A percentile compares a stretch with the other conserved stretches of the same genome.
Conservation (phyloP, 2,797 vertebrate genomes). For the Semaprochilodus insignis region DNA sequence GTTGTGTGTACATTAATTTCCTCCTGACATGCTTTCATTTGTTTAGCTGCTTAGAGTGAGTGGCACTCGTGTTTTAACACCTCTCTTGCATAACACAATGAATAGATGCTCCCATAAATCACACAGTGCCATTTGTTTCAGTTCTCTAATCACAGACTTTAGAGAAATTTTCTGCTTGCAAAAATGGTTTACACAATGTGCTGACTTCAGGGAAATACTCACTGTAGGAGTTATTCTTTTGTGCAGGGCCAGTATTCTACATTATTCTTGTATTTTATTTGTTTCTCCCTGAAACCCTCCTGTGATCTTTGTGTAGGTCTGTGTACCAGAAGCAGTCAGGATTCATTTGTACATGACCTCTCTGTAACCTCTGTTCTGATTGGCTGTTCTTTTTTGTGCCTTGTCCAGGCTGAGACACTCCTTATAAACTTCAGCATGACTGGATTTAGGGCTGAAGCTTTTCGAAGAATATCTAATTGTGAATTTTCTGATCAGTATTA, state of each 20-base stretch:
- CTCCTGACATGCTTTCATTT: slow-evolving; percentile 68
- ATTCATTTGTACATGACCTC: too few relatives aligned
- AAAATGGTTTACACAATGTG: not conserved
- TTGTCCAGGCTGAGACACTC: too few relatives aligned
- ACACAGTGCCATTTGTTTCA: slow-evolving; percentile 48
- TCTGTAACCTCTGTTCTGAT: too few relatives aligned
- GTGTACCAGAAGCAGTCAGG: too few relatives aligned
- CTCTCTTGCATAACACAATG: slow-evolving; percentile 63
- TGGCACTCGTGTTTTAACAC: slow-evolving; percentile 65
- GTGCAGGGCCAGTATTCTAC: not conserved
- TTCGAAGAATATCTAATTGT: too few relatives aligned
- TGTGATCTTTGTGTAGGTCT: too few relatives aligned
- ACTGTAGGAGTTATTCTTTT: not conserved
- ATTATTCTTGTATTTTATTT: not conserved
- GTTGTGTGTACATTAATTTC: slow-evolving; percentile 63
- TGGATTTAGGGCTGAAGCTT: too few relatives aligned
- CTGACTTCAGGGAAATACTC: not conserved
- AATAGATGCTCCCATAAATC: slow-evolving; percentile 68
- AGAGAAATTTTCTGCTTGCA: not conserved
- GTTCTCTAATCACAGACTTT: slow-evolving; percentile 29
- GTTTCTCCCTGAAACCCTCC: not conserved
- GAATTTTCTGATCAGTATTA: too few relatives aligned
- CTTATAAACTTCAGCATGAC: too few relatives aligned
- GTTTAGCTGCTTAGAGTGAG: slow-evolving; percentile 61
- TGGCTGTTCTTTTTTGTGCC: too few relatives aligned